phyloP scores from a whole-genome alignment of 2,888 invertebrate species.

The Cheilosia vernalis region DNA sequence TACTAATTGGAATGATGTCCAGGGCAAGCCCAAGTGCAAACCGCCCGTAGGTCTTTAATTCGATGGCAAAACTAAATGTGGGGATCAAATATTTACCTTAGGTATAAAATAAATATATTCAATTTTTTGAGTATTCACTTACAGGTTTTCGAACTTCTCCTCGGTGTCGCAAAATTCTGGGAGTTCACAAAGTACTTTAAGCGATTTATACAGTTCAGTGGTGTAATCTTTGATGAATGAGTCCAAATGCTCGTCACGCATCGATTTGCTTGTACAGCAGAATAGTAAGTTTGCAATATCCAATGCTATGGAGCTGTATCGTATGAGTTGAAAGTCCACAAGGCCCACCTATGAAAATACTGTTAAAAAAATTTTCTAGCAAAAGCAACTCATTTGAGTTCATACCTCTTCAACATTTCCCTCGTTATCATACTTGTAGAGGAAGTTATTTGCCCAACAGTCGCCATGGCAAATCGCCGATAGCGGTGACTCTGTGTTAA shows the following conservation, averaged over 20 bases:
- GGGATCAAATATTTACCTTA: constrained; percentile 18
- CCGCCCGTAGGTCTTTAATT: constrained; percentile 86
- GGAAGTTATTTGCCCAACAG: constrained; percentile 90
- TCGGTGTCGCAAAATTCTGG: constrained; percentile 82
- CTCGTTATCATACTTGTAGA: constrained; percentile 85
- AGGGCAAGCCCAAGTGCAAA: constrained; percentile 88
- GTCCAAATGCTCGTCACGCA: constrained; percentile 86
- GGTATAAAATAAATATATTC: neutral
- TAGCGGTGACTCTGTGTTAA: constrained; percentile 86
- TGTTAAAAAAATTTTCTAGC: neutral
- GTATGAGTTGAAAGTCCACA: constrained; percentile 88
- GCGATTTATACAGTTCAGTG: constrained; percentile 85
- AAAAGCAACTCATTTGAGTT: neutral
- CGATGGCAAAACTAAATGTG: constrained; percentile 85
- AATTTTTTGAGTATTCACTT: constrained; percentile 78
- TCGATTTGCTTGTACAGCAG: constrained; percentile 87
- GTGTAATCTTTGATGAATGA: constrained; percentile 86
- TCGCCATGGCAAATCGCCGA: constrained; percentile 90
- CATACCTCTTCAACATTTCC: constrained; percentile 85
- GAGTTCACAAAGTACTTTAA: constrained; percentile 84
- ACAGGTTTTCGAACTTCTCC: constrained; percentile 85
- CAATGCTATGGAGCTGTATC: constrained; percentile 88
- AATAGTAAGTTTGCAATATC: constrained; percentile 88
- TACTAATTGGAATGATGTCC: constrained; percentile 89
- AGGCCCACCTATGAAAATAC: constrained; percentile 85